phyloP scores from a whole-genome alignment of 2,113 vertebrate genomes.

The Saguinus imperator region DNA sequence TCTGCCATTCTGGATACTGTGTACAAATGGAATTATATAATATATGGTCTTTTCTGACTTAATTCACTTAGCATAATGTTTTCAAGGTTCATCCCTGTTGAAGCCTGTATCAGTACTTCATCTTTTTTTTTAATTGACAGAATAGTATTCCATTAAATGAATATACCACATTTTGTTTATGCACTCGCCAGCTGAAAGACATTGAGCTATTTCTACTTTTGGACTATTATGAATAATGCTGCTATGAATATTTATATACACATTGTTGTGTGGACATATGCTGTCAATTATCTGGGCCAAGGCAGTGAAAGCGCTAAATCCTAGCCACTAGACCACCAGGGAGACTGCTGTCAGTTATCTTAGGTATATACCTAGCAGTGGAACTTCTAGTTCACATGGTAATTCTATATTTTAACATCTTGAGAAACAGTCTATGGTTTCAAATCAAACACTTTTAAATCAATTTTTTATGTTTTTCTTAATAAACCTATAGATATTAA shows the following conservation, averaged over 20 bases:
- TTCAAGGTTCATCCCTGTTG: neutral
- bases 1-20: neutral
- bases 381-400: neutral
- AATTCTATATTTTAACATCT: neutral
- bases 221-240: neutral
- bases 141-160: neutral
- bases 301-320: too few species aligned
- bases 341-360: neutral
- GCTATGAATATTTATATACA: neutral
- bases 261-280: neutral
- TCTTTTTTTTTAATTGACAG: neutral
- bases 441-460: neutral
- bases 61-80: neutral
- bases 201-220: neutral
- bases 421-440: neutral
- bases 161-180: neutral
- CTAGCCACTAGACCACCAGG: too few species aligned
- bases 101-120: neutral
- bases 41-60: neutral
- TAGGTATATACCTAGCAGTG: neutral
- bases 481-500: neutral
- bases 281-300: neutral
- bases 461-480: neutral
- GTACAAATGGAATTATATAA: neutral
- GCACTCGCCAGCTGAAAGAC: neutral